These are phyloP conservation scores for Laspeyria flexula DNA, from an alignment of 2,888 invertebrate species.

Conservation along the genomic window DNA sequence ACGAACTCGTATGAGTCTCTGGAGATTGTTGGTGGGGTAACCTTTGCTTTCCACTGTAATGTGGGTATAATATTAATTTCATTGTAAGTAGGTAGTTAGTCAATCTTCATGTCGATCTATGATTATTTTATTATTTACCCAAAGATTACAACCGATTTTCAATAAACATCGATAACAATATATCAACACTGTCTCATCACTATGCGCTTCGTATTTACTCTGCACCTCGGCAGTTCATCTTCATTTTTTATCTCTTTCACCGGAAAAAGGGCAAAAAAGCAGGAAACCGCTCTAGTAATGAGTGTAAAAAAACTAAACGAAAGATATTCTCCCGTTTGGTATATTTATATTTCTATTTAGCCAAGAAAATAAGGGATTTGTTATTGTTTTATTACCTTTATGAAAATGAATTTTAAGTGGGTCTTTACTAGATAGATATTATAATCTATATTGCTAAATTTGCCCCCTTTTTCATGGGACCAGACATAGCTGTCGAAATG, in stretches of 20 bases:
- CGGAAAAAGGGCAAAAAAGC: slow-evolving; percentile 81
- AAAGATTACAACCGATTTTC: not conserved
- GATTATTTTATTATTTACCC: too few relatives aligned
- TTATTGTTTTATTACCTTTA: slow-evolving; percentile 2
- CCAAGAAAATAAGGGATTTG: slow-evolving; percentile 49
- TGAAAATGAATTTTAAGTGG: not conserved
- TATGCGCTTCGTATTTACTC: slow-evolving; percentile 81
- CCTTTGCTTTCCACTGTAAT: too few relatives aligned
- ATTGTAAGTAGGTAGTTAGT: too few relatives aligned
- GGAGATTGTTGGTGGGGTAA: too few relatives aligned
- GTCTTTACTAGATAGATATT: not conserved
- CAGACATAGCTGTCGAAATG: too few relatives aligned
- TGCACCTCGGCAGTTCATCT: slow-evolving; percentile 85
- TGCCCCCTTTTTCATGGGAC: too few relatives aligned
- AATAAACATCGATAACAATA: slow-evolving; percentile 9
- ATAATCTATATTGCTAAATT: too few relatives aligned
- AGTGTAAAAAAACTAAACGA: slow-evolving; percentile 77
- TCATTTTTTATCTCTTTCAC: slow-evolving; percentile 84
- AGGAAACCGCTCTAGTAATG: slow-evolving; percentile 82
- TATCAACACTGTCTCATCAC: slow-evolving; percentile 44
- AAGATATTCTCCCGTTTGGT: slow-evolving; percentile 65
- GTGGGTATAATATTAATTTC: too few relatives aligned
- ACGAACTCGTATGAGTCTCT: too few relatives aligned
- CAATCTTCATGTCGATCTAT: too few relatives aligned
- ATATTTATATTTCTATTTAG: slow-evolving; percentile 56